Evolutionary conservation across 2,797 vertebrate species (phyloP), one percentile per base, ranked within the genome.

Genomic region (Rhinella marina): DNA sequence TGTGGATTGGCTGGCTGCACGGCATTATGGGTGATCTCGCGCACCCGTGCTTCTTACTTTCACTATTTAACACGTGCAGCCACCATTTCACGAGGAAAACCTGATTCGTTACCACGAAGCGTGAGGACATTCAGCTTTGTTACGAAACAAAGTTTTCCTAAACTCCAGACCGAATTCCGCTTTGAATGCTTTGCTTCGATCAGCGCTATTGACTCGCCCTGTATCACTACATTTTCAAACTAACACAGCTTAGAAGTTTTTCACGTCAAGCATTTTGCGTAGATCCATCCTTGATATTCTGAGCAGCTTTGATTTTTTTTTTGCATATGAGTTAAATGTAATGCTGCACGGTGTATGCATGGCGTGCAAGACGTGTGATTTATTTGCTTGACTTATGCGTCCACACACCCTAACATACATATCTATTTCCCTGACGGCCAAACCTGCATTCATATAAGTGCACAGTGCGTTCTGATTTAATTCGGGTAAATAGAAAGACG

Each of bases 311-410:
- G 10, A 48, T 81, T 23, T 25, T n/a, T 25, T 14, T 14, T 59
- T 59, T 59, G 11, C 13, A 29, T 13, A 57, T 41, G 54, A 19
- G 78, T 14, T 64, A 27, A 62, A 85, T 62, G 81, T 62, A 75
- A 73, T 72, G 10, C 23, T 16, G 23, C 56, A 9, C 32, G 75
- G 23, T 76, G 29, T 62, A 29, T 77, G 83, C 64, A 77, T 19
- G 7, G 56, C 72, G 25, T 50, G 32, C 56, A 48, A 41, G 10
- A 76, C 57, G 23, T 61, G 11, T 23, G 0, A n/a, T 17, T 62
- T 77, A 85, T 77, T 75, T 17, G 52, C 75, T 48, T 75, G 41
- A 48, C 32, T 32, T 17, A 77, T 85, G 64, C 83, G 62, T 61
- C 27, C 72, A 41, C 70, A 50, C 70, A 61, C 23, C 70, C 76